These are phyloP conservation scores for Smittia sp. DNA, from an alignment of 2,888 invertebrate genomes.

Conservation along the genomic window DNA sequence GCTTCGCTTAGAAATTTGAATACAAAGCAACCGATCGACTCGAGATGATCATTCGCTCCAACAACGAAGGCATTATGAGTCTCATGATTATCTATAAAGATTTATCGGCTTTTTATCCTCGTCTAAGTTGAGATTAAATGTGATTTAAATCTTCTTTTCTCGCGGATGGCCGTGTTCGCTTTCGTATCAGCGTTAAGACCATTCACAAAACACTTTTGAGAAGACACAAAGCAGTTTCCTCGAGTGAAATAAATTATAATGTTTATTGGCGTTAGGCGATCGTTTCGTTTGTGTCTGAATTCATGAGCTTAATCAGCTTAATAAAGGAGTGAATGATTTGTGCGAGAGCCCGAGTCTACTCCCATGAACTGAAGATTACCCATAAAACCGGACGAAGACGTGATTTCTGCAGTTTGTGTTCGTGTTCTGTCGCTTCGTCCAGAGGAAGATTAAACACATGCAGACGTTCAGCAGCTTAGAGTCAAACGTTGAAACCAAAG, in stretches of 20 bases:
- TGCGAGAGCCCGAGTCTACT: neutral
- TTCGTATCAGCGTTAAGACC: neutral
- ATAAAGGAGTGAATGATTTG: conserved; percentile 24
- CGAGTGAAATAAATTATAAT: conserved; percentile 36
- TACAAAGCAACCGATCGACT: no score
- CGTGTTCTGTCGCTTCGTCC: neutral
- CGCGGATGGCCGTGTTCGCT: neutral
- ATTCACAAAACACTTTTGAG: neutral
- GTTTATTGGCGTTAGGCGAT: conserved; percentile 33
- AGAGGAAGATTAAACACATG: neutral
- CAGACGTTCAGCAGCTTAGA: no score
- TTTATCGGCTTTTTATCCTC: conserved; percentile 30
- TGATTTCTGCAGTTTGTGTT: neutral
- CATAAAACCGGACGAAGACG: neutral
- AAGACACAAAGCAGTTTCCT: neutral
- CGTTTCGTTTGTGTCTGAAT: neutral
- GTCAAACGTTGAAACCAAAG: neutral
- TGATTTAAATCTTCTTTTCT: conserved; percentile 16
- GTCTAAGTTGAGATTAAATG: conserved; percentile 17
- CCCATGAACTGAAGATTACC: no score
- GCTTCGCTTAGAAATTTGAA: no score
- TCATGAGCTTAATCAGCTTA: conserved; percentile 26
- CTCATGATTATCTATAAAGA: conserved; percentile 37
- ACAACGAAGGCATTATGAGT: conserved; percentile 22
- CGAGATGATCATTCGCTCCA: neutral